Evolutionary conservation across 2,797 vertebrate genomes (phyloP).

Genomic region (Sarcophilus harrisii): DNA sequence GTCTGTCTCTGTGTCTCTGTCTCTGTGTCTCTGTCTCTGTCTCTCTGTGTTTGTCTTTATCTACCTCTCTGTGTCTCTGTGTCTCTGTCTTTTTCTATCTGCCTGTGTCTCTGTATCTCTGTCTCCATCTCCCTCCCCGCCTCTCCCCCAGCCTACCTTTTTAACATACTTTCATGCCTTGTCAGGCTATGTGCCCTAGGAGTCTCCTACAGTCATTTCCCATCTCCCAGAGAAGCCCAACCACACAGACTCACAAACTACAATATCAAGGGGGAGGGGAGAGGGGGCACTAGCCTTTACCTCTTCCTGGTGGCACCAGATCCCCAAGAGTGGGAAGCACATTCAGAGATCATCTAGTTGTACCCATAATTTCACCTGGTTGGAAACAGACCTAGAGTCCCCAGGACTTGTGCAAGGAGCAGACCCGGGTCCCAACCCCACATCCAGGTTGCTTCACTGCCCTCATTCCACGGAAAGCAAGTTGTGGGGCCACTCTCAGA

Average conservation of each 20-base stretch:
- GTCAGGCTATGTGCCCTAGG: not conserved
- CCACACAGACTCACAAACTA: not conserved
- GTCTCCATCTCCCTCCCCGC: too few relatives aligned
- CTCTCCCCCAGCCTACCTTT: not conserved
- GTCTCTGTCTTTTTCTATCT: too few relatives aligned
- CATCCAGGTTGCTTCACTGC: too few relatives aligned
- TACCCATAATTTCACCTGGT: not conserved
- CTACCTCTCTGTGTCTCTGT: too few relatives aligned
- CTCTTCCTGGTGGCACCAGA: too few relatives aligned
- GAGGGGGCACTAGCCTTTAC: not conserved
- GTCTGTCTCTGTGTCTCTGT: too few relatives aligned
- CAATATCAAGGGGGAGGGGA: not conserved
- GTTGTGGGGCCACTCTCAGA: not conserved
- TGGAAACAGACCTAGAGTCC: not conserved
- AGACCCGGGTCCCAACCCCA: not conserved
- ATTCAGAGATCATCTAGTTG: too few relatives aligned
- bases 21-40: not conserved
- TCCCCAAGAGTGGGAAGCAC: too few relatives aligned
- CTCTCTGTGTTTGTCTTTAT: not conserved
- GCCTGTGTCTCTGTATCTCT: not conserved
- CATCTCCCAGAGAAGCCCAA: not conserved
- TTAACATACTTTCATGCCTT: not conserved
- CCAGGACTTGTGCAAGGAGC: not conserved
- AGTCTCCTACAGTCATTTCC: not conserved
- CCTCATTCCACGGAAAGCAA: not conserved